A percentile compares a stretch with the other conserved stretches of the same genome.
These are phyloP conservation scores for Limnephilus lunatus DNA, from an alignment of 2,888 invertebrate genomes.

Conservation along the genomic window DNA sequence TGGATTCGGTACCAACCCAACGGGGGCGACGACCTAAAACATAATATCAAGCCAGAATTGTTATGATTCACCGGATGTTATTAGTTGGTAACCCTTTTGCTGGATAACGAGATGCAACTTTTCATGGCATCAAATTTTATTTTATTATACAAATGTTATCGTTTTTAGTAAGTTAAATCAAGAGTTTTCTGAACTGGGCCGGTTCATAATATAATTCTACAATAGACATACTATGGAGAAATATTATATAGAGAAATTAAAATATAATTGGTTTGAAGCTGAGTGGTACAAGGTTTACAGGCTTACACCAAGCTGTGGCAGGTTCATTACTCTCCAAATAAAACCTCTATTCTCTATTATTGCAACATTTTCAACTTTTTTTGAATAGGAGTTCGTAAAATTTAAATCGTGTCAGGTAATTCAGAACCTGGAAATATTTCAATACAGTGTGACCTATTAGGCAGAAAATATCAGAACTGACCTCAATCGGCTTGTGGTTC, in stretches of 20 bases:
- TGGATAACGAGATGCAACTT: not conserved
- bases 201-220: not conserved
- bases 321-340: not conserved
- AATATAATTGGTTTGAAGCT: not conserved
- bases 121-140: not conserved
- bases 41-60: not conserved
- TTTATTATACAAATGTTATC: not conserved
- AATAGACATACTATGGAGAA: not conserved
- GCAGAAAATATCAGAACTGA: not conserved
- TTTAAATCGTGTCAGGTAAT: not conserved
- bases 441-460: not conserved
- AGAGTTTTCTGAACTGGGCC: too few species aligned
- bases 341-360: not conserved
- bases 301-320: not conserved
- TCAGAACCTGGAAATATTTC: not conserved
- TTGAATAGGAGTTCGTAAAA: not conserved
- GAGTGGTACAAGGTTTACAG: not conserved
- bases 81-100: not conserved
- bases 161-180: not conserved
- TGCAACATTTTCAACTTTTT: not conserved
- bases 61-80: not conserved
- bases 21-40: not conserved
- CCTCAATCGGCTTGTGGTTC: too few species aligned
- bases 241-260: not conserved
- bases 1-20: too few species aligned